Base-by-base conservation (phyloP, 2,888 invertebrate genomes). In the Lepidocyrtoides sp. region DNA sequence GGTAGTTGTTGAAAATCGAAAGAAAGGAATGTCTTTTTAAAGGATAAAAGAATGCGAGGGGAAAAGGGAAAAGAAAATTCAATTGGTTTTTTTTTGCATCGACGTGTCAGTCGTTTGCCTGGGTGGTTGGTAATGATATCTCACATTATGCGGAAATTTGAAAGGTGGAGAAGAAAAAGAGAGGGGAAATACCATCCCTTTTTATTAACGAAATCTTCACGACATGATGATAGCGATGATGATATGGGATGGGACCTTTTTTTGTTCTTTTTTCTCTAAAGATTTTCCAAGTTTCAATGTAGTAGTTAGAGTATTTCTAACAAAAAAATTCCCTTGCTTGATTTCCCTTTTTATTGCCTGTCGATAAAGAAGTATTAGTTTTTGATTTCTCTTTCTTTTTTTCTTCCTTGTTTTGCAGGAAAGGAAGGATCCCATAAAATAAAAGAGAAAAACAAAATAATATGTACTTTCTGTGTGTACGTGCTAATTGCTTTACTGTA, bases 361-460 rank as follows among this genome's bases (percentile, higher is more conserved):
- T 36, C 51, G n/a, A 14, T 77, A 23, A 23, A 17, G 77, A 77
- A 12, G 60, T 2, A 20, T 29, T 32, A 60, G n/a, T 17, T 81
- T 54, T 17, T 54, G n/a, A 10, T 81, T 54, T 17, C 29, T 32
- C 23, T 48, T 44, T n/a, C 23, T 0, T 48, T 89, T 36, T 72
- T 85, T 85, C 89, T 17, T 81, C 51, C 20, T 32, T 26, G 0
- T 14, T 75, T 26, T 36, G 10, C 95, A 98, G 98, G 99, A 98
- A 94, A 98, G 98, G 20, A 97, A 99, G 94, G 98, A 98, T 57
- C 99, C 99, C n/a, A n/a, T n/a, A 88, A 99, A 99, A 17, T 96
- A 36, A 36, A n/a, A 7, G 36, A 36, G 36, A 36, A 36, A 36
- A 7, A 36, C n/a, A 36, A 7, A 36, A 36, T 36, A 36, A 4